Evolutionary conservation across 1,140 invertebrate genomes (phyloP).

Genomic region (Drosophila aff.): DNA sequence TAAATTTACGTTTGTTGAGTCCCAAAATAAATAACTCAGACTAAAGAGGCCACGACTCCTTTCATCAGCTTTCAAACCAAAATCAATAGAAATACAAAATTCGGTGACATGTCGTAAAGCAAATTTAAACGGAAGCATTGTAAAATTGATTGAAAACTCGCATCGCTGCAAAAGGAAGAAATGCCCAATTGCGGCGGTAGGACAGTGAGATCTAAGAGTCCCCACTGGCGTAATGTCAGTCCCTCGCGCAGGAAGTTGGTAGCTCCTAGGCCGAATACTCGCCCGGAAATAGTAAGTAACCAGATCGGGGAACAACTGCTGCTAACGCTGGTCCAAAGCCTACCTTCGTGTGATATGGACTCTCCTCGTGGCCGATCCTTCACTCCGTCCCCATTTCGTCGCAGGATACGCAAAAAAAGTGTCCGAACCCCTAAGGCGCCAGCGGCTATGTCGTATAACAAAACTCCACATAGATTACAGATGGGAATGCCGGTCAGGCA

Average conservation of each 20-base stretch:
- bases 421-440: not conserved
- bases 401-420: not conserved
- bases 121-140: constrained; percentile 69
- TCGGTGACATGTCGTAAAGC: constrained; percentile 45
- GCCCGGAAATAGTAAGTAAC: not conserved
- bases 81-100: constrained; percentile 35
- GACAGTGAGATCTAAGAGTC: not conserved
- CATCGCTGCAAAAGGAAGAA: constrained; percentile 19
- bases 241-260: not conserved
- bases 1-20: not conserved
- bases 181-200: constrained; percentile 36
- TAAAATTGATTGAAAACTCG: constrained; percentile 49
- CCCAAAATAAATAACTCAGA: not conserved
- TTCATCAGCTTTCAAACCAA: constrained; percentile 27
- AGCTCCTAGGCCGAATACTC: not conserved
- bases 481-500: constrained; percentile 10
- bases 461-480: not conserved
- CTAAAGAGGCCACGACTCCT: constrained; percentile 4
- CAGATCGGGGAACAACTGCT: constrained; percentile 23
- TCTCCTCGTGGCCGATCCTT: not conserved
- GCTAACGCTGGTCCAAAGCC: constrained; percentile 12
- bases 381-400: not conserved
- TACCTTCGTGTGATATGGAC: not conserved
- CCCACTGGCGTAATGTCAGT: constrained; percentile 9
- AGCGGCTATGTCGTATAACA: not conserved